Evolutionary conservation across 35 echinoderm and acorn worm genomes (phyloP).

Genomic region (Anneissia japonica): DNA sequence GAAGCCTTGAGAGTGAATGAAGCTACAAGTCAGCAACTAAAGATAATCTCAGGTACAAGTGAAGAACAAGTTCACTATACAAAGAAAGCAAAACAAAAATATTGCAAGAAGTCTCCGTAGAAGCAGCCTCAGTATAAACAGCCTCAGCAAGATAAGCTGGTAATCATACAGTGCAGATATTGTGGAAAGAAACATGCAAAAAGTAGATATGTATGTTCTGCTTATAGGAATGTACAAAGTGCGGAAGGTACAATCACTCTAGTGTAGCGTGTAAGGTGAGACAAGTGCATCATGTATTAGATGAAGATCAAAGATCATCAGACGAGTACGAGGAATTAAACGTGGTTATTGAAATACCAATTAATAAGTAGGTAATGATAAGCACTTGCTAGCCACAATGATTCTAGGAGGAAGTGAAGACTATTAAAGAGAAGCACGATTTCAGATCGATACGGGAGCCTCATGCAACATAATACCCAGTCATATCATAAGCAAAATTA

Average conservation of each 20-base stretch:
- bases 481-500: too few species aligned
- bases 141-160: too few species aligned
- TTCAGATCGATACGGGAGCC: conserved; percentile 38
- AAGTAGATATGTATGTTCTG: conserved; percentile 44
- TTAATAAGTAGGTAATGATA: not conserved
- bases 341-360: conserved; percentile 17
- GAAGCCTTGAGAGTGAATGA: conserved; percentile 19
- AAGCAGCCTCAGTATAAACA: too few species aligned
- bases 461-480: conserved; percentile 31
- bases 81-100: too few species aligned
- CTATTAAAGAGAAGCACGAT: conserved; percentile 14
- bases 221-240: conserved; percentile 40
- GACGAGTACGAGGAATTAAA: not conserved
- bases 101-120: too few species aligned
- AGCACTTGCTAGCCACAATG: not conserved
- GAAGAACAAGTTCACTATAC: too few species aligned
- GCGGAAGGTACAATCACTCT: conserved; percentile 52
- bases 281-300: too few species aligned
- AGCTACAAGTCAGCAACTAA: conserved; percentile 22
- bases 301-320: not conserved
- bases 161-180: conserved; percentile 44
- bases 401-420: conserved; percentile 37
- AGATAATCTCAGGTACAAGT: not conserved
- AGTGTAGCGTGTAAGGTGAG: conserved; percentile 10
- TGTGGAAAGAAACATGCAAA: conserved; percentile 40